Evolutionary conservation across 1,140 invertebrate genomes (phyloP).

Genomic region (Drepana arcuata): DNA sequence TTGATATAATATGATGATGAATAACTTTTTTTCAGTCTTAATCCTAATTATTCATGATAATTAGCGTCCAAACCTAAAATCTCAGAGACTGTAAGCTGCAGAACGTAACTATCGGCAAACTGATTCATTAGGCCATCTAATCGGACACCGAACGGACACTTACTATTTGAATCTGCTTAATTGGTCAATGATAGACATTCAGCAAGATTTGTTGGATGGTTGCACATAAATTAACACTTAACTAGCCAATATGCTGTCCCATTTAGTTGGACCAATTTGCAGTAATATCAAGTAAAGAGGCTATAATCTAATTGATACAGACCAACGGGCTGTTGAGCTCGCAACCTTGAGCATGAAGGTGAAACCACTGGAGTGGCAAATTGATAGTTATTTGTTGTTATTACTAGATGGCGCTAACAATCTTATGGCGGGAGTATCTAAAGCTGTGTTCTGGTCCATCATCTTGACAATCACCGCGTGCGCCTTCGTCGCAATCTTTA

Average conservation of each 20-base stretch:
- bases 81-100: no score
- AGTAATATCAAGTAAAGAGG: neutral
- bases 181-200: conserved; percentile 14
- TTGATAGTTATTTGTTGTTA: no score
- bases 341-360: no score
- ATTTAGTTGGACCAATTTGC: neutral
- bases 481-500: conserved; percentile 27
- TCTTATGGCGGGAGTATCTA: conserved; percentile 42
- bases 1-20: no score
- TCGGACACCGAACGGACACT: no score
- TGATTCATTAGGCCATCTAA: no score
- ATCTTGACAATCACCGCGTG: conserved; percentile 31
- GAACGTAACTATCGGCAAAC: no score
- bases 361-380: no score
- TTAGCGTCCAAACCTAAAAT: no score
- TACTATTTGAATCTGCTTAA: conserved; percentile 7
- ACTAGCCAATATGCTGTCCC: no score
- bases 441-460: conserved; percentile 44
- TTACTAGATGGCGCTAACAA: conserved; percentile 35
- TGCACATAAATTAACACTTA: conserved; percentile 7
- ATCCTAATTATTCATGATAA: no score
- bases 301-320: neutral
- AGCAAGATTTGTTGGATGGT: conserved; percentile 11
- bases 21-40: no score
- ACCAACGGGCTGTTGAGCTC: neutral